These are phyloP conservation scores for Pseudorhiza aurosa DNA, from an alignment of 30 jellyfish, hydroid and myxozoan species.

Conservation along the genomic window DNA sequence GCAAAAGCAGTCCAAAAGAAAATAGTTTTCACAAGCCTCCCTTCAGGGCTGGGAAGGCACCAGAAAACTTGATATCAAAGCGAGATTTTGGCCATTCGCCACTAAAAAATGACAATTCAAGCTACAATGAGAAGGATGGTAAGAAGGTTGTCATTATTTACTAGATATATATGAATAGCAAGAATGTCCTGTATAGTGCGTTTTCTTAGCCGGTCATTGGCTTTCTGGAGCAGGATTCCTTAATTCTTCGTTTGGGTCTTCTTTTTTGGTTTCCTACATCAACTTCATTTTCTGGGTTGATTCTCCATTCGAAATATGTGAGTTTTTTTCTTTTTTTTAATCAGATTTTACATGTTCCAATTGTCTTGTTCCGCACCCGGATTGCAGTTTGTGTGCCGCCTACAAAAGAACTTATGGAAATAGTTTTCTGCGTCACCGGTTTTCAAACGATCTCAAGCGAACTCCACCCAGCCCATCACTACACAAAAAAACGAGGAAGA, in stretches of 20 bases:
- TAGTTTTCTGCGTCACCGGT: slow-evolving; percentile 45
- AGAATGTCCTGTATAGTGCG: neutral
- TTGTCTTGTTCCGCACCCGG: slow-evolving; percentile 74
- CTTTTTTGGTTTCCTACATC: no score
- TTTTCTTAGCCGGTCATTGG: no score
- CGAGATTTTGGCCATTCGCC: slow-evolving; percentile 62
- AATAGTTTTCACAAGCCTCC: slow-evolving; percentile 50
- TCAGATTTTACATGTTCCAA: slow-evolving; percentile 40
- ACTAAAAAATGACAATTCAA: neutral
- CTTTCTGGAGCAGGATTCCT: no score
- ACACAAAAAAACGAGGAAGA: neutral
- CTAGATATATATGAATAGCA: no score
- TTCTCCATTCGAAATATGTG: no score
- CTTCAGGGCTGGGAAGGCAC: slow-evolving; percentile 80
- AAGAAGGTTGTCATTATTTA: neutral
- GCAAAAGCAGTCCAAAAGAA: neutral
- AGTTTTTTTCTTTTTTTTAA: no score
- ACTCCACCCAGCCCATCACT: slow-evolving; percentile 11
- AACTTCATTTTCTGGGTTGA: no score
- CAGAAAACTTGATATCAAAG: slow-evolving; percentile 64
- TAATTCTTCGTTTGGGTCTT: no score
- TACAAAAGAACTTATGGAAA: slow-evolving; percentile 61
- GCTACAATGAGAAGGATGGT: neutral
- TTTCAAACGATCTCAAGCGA: neutral
- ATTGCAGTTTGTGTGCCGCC: slow-evolving; percentile 65